Evolutionary conservation across 2,888 invertebrate species (phyloP).

Genomic region (Coremacera marginata): DNA sequence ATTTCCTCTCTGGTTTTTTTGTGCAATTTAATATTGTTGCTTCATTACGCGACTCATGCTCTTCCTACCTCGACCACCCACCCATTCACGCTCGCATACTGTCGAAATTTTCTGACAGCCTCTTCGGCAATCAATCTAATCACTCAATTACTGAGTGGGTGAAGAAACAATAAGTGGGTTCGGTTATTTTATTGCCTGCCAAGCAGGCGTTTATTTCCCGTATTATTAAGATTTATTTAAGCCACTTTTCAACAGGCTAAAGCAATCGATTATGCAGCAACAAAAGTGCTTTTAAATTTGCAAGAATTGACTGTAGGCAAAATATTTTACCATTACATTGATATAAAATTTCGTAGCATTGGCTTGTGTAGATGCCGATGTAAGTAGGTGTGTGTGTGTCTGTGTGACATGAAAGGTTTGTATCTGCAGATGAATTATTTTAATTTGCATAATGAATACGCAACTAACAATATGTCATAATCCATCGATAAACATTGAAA

Average conservation of each 20-base stretch:
- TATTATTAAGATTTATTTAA: too few species aligned
- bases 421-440: slow-evolving; percentile 8
- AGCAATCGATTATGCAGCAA: not conserved
- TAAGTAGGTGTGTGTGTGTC: not conserved
- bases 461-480: not conserved
- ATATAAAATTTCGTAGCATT: not conserved
- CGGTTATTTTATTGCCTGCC: not conserved
- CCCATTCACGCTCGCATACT: not conserved
- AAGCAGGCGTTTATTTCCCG: not conserved
- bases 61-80: not conserved
- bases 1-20: too few species aligned
- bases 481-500: too few species aligned
- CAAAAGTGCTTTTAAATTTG: slow-evolving; percentile 8
- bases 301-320: not conserved
- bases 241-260: not conserved
- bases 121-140: slow-evolving; percentile 24
- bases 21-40: not conserved
- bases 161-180: not conserved
- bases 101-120: not conserved
- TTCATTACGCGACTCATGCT: not conserved
- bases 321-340: not conserved
- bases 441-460: slow-evolving; percentile 21
- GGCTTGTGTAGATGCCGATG: not conserved
- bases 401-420: not conserved
- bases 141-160: slow-evolving; percentile 32